Evolutionary conservation across 2,888 invertebrate genomes (phyloP), one percentile per base, ranked within the genome.

Genomic region (Leucophora obtusa): DNA sequence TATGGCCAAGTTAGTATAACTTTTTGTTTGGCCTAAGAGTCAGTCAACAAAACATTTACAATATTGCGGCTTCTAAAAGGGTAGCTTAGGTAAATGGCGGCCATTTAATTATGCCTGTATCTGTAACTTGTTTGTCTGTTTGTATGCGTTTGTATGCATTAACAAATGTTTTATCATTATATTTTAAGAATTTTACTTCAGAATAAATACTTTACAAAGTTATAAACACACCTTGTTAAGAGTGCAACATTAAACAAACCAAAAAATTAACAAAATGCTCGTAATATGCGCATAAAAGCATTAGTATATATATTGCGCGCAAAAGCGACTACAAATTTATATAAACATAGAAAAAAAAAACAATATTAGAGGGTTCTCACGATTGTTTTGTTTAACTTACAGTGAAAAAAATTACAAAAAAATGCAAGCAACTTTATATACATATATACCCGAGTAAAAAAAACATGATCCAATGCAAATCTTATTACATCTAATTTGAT

Each of bases 191-290:
- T 59, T 66, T 63, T 70, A 35, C 43, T 15, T 18, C 28, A 33
- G 33, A 33, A 53, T 38, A 54, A 66, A 21, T 66, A 54, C 38
- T 68, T 63, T 54, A 59, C 70, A 81, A 77, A 77, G 35, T 77
- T 66, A 71, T 38, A 74, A 71, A 70, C 81, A 81, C 81, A 81
- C 81, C 81, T 81, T 73, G 65, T 72, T 73, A 59, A 77, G 60
- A 74, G 65, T 70, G 73, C 73, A 74, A 65, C 76, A 72, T 72
- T 66, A 65, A 73, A 70, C 7, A 63, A 33, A 58, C 53, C 59
- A 71, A 71, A 66, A 47, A n/a, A 1, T n/a, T 1, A 47, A 77
- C 14, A 56, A 72, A 66, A 66, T 62, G 71, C 35, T 78, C 72
- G 15, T 54, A 80, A 76, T 69, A 76, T 47, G 72, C 72, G 17